Conservation (phyloP, 2,888 invertebrate genomes). For the Apamea epomidion region DNA sequence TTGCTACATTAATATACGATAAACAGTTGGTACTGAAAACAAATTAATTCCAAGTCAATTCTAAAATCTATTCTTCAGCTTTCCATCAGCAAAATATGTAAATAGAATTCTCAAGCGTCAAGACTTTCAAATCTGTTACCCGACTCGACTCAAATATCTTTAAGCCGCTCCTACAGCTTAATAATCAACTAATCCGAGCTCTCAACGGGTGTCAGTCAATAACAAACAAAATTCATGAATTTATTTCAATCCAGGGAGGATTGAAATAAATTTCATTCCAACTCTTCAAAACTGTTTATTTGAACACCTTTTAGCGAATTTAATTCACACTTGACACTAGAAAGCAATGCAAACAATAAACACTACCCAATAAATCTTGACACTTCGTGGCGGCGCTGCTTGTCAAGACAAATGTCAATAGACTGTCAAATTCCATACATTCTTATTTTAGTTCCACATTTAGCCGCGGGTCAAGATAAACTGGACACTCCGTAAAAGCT, state of each 20-base stretch:
- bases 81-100: slow-evolving; percentile 41
- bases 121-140: slow-evolving; percentile 38
- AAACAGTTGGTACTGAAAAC: slow-evolving; percentile 13
- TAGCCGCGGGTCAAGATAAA: slow-evolving; percentile 14
- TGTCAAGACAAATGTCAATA: slow-evolving; percentile 11
- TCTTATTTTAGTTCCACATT: slow-evolving; percentile 20
- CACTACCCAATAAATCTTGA: slow-evolving; percentile 23
- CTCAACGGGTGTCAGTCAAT: slow-evolving; percentile 54
- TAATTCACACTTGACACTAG: slow-evolving; percentile 60
- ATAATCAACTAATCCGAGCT: slow-evolving; percentile 54
- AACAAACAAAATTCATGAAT: slow-evolving; percentile 63
- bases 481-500: slow-evolving; percentile 34
- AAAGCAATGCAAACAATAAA: slow-evolving; percentile 64
- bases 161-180: slow-evolving; percentile 37
- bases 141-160: slow-evolving; percentile 33
- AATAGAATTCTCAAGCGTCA: slow-evolving; percentile 50
- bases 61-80: slow-evolving; percentile 40
- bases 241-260: slow-evolving; percentile 57
- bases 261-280: slow-evolving; percentile 32
- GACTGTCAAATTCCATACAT: slow-evolving; percentile 17
- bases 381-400: slow-evolving; percentile 10
- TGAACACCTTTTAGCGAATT: slow-evolving; percentile 59
- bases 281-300: slow-evolving; percentile 48
- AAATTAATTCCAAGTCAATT: slow-evolving; percentile 36
- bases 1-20: slow-evolving; percentile 29